Base-by-base conservation (phyloP, 2,888 invertebrate genomes). In the Melikaiella ostensackeni region DNA sequence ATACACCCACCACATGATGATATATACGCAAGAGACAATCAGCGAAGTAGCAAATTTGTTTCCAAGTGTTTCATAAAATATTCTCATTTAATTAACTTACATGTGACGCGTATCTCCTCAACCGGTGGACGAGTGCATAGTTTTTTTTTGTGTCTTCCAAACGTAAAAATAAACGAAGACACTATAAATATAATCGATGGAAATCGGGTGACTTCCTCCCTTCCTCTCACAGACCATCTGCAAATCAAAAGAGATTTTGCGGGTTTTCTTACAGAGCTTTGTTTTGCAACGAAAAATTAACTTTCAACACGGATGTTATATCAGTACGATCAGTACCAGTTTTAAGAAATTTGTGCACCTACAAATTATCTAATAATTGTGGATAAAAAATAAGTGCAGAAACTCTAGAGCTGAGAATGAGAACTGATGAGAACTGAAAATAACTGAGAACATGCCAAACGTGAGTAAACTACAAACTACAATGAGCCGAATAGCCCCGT, bases 131-230 rank as follows among this genome's bases (percentile, higher is more conserved):
- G 81, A 80, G 79, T 73, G 79, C 82, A 86, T 84, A 27, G n/a
- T 70, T 81, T 85, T 83, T 78, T 79, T 78, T 57, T 74, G 77
- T 66, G 77, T 59, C 70, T 70, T 50, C 50, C 78, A 76, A 75
- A 79, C 78, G 80, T 83, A 80, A 84, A 85, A 87, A 84, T 84
- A 86, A 84, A 86, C 82, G 76, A 79, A 83, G 82, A 84, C 88
- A 89, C 90, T 90, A 90, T 88, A 89, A 90, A 90, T 90, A 90
- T 86, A 85, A 88, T 88, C 85, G 83, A 88, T 88, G 86, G 83
- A 87, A 89, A 89, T 89, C 85, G 86, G 87, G 87, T 50, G 50
- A 70, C 30, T 50, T 70, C 70, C 50, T 27, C 46, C 80, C 79
- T 50, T 70, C 50, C 50, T n/a, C 46, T 80, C 79, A 61, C 61